Conservation (phyloP, 2,888 invertebrate genomes). For the Aleiodes testaceus region DNA sequence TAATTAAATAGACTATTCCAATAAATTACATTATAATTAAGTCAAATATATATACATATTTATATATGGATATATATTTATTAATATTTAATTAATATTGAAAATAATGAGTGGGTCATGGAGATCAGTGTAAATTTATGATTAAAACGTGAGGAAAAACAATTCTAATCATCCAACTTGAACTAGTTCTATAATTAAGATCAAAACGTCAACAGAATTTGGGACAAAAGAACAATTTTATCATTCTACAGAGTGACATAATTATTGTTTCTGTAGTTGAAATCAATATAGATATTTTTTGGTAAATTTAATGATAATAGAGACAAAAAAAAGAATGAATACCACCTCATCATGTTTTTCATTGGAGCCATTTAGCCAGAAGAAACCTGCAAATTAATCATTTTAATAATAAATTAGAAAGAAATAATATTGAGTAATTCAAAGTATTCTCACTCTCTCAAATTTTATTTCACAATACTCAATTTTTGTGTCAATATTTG, state of each 20-base stretch:
- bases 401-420: background rate
- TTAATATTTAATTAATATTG: background rate
- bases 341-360: no score
- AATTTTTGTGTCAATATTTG: no score
- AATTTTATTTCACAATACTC: no score
- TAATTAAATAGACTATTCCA: background rate
- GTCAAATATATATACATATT: background rate
- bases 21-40: constrained; percentile 1
- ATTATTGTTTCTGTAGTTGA: background rate
- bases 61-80: background rate
- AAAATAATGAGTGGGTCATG: no score
- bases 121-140: background rate
- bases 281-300: background rate
- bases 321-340: no score
- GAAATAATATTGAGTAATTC: background rate
- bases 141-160: background rate
- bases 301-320: background rate
- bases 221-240: background rate
- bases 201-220: background rate
- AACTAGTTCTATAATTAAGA: constrained; percentile 5
- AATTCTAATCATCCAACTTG: constrained; percentile 13
- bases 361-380: no score
- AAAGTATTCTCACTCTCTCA: no score
- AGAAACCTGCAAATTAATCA: background rate
- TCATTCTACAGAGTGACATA: constrained; percentile 1